phyloP scores from a whole-genome alignment of 2,113 vertebrate species.

The Spilogale gracilis region DNA sequence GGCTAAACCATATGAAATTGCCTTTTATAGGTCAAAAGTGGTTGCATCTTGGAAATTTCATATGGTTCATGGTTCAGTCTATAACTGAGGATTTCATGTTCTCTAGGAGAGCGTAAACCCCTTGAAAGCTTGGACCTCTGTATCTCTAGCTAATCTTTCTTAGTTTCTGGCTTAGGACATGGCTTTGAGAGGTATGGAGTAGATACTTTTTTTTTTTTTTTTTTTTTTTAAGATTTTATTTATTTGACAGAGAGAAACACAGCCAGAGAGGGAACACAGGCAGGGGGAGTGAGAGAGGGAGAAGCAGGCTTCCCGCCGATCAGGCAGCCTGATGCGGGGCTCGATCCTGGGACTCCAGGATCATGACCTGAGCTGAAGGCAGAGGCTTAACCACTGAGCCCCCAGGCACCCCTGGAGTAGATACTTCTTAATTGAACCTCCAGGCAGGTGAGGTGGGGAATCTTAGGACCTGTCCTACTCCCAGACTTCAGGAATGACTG shows the following conservation, averaged over 20 bases:
- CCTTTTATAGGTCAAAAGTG: slow-evolving; percentile 1
- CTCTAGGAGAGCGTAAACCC: background rate
- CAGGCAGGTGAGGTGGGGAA: background rate
- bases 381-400: too few relatives aligned
- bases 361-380: too few relatives aligned
- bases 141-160: background rate
- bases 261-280: too few relatives aligned
- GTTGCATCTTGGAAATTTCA: background rate
- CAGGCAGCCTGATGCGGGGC: too few relatives aligned
- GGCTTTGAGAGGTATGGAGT: background rate
- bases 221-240: too few relatives aligned
- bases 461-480: background rate
- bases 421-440: background rate
- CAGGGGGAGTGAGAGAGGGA: too few relatives aligned
- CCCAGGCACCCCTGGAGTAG: background rate
- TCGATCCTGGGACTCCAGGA: too few relatives aligned
- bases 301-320: too few relatives aligned
- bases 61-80: background rate
- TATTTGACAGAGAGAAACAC: too few relatives aligned
- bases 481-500: background rate
- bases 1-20: background rate
- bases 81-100: background rate
- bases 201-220: too few relatives aligned
- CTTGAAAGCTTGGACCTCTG: background rate
- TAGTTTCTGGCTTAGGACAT: background rate